phyloP scores from a whole-genome alignment of 2,888 invertebrate species.

The Noctua janthe region DNA sequence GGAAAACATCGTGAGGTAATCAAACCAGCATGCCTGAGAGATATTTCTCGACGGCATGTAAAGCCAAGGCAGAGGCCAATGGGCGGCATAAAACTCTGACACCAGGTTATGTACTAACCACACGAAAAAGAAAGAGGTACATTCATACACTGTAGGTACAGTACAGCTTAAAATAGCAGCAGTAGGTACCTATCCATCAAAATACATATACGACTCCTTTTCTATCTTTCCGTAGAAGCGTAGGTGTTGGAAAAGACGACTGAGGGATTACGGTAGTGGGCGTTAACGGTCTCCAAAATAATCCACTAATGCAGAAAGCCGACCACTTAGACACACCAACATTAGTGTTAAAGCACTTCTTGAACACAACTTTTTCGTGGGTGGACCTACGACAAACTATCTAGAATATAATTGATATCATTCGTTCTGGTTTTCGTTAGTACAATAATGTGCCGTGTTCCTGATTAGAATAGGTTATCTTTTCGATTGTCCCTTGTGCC shows the following conservation, averaged over 20 bases:
- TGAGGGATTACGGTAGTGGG: constrained; percentile 39
- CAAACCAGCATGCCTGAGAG: background rate
- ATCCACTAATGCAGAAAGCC: constrained; percentile 33
- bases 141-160: background rate
- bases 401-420: background rate
- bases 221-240: constrained; percentile 9
- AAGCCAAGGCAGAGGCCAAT: background rate
- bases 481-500: background rate
- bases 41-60: background rate
- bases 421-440: background rate
- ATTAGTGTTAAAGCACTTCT: constrained; percentile 15
- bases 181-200: background rate
- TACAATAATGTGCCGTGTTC: background rate
- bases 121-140: background rate
- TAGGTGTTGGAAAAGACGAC: constrained; percentile 30
- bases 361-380: constrained; percentile 5
- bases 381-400: background rate
- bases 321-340: constrained; percentile 10
- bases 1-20: background rate
- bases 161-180: constrained; percentile 22
- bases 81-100: background rate
- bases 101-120: background rate
- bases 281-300: constrained; percentile 43
- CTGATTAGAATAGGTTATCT: background rate
- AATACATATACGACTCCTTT: background rate